These are phyloP conservation scores for Siphamia tubifer DNA, from an alignment of 2,113 vertebrate genomes.

Conservation along the genomic window DNA sequence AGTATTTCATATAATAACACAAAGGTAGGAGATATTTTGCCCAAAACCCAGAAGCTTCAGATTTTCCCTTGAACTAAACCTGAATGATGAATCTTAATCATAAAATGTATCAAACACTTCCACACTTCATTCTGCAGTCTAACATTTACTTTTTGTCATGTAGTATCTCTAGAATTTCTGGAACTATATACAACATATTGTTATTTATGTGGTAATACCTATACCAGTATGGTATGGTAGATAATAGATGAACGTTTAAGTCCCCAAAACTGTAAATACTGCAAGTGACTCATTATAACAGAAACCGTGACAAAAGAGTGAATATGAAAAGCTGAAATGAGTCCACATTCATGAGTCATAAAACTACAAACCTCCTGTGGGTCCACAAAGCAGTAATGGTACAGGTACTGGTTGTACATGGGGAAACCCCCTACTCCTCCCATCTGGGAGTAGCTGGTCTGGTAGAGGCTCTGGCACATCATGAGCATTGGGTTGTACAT, in stretches of 20 bases:
- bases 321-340: neutral
- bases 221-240: too few relatives aligned
- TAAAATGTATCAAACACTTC: too few relatives aligned
- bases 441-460: conserved; percentile 72
- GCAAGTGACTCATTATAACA: neutral
- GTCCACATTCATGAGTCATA: neutral
- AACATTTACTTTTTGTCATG: too few relatives aligned
- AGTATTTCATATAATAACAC: too few relatives aligned
- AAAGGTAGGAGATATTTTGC: too few relatives aligned
- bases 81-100: neutral
- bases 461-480: conserved; percentile 85
- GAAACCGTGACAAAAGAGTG: neutral
- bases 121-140: too few relatives aligned
- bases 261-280: neutral
- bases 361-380: conserved; percentile 85
- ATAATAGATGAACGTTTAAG: too few relatives aligned
- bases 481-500: conserved; percentile 84
- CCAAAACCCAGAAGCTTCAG: too few relatives aligned
- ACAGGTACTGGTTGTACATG: conserved; percentile 87
- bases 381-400: conserved; percentile 93
- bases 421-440: conserved; percentile 72
- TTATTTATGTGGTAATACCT: too few relatives aligned
- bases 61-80: too few relatives aligned
- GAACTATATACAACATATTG: neutral
- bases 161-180: neutral